phyloP scores from a whole-genome alignment of 2,797 vertebrate genomes.

The Pteronotus mesoamericanus region DNA sequence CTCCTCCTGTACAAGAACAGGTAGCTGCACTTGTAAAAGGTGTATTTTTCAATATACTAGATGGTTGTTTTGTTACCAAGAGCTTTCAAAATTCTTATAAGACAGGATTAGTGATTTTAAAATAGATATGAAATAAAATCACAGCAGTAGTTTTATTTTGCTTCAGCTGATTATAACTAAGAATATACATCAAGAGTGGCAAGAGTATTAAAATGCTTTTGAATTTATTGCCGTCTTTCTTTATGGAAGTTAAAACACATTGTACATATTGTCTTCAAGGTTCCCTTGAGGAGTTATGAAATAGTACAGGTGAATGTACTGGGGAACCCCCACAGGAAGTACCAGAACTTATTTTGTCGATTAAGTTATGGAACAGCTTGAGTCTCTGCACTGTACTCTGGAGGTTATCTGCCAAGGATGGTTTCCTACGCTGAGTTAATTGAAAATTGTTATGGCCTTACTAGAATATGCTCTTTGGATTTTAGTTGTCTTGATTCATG shows the following conservation, averaged over 20 bases:
- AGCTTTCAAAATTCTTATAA: not conserved
- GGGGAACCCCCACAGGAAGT: slow-evolving; percentile 33
- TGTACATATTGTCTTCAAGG: not conserved
- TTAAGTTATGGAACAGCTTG: slow-evolving; percentile 42
- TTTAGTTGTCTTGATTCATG: slow-evolving; percentile 43
- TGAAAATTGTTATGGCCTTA: slow-evolving; percentile 42
- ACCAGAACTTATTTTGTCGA: slow-evolving; percentile 36
- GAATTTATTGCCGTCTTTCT: slow-evolving; percentile 50
- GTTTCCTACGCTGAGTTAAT: slow-evolving; percentile 43
- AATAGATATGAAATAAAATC: slow-evolving; percentile 2
- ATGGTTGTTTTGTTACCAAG: not conserved
- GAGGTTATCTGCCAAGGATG: not conserved
- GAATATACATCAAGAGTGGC: not conserved
- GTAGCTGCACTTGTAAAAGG: slow-evolving; percentile 66
- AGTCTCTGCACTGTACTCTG: not conserved
- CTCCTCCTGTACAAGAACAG: slow-evolving; percentile 30
- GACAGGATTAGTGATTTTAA: not conserved
- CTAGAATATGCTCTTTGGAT: not conserved
- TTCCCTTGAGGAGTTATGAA: slow-evolving; percentile 15
- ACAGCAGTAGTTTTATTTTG: not conserved
- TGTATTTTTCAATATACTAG: slow-evolving; percentile 39
- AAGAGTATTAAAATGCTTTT: slow-evolving; percentile 38
- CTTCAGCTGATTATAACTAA: not conserved
- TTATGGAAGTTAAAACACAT: slow-evolving; percentile 22
- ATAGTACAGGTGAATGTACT: slow-evolving; percentile 25